phyloP scores from a whole-genome alignment of 2,797 vertebrate genomes.

The Hephaestus fuliginosus region DNA sequence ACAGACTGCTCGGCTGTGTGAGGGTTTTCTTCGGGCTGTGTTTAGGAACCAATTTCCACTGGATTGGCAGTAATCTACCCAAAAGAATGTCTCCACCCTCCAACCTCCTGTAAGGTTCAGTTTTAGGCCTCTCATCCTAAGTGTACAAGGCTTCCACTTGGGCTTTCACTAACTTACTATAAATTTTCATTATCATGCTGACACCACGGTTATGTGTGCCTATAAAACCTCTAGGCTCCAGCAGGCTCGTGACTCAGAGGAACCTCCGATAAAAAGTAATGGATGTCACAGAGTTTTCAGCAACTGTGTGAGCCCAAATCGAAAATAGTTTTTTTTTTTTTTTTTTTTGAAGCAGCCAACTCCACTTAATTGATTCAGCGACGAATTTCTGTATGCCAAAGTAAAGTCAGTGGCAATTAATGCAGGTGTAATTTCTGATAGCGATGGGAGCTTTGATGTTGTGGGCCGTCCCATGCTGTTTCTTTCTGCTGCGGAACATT shows the following conservation, averaged over 20 bases:
- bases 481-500: slow-evolving; percentile 38
- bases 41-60: background rate
- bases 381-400: slow-evolving; percentile 26
- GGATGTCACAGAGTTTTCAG: slow-evolving; percentile 43
- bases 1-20: slow-evolving; percentile 6
- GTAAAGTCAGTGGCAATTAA: slow-evolving; percentile 53
- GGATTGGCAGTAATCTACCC: background rate
- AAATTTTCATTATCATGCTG: slow-evolving; percentile 61
- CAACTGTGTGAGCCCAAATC: slow-evolving; percentile 51
- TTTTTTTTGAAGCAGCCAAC: slow-evolving; percentile 42
- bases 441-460: slow-evolving; percentile 61
- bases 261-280: slow-evolving; percentile 51
- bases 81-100: background rate
- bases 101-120: background rate
- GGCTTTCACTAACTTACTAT: slow-evolving; percentile 42
- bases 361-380: slow-evolving; percentile 48
- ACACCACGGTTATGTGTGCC: slow-evolving; percentile 43
- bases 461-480: slow-evolving; percentile 14
- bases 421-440: slow-evolving; percentile 47
- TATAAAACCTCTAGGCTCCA: slow-evolving; percentile 51
- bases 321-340: slow-evolving; percentile 25
- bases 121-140: slow-evolving; percentile 19
- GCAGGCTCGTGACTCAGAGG: slow-evolving; percentile 20
- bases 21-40: slow-evolving; percentile 2
- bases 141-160: slow-evolving; percentile 31